These are phyloP conservation scores for Sebastes elongatus DNA, from an alignment of 2,797 vertebrate species.

Conservation along the genomic window DNA sequence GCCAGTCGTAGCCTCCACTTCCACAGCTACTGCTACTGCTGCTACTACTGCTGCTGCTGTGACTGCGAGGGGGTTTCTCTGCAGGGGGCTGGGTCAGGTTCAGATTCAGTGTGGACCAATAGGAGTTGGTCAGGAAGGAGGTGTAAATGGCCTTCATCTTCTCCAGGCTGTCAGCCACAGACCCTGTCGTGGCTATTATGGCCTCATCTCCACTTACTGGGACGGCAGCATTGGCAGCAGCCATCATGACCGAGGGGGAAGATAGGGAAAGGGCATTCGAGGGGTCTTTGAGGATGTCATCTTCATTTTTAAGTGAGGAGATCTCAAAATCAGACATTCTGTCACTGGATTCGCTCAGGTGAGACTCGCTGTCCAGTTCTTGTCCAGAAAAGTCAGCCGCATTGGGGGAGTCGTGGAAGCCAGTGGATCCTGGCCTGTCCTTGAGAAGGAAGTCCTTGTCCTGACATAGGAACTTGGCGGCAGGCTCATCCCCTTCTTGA, in stretches of 20 bases:
- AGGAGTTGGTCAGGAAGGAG: slow-evolving; percentile 97
- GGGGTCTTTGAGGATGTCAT: slow-evolving; percentile 91
- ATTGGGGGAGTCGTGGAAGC: slow-evolving; percentile 91
- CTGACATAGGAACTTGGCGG: slow-evolving; percentile 90
- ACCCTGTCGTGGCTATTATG: slow-evolving; percentile 63
- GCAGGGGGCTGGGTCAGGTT: slow-evolving; percentile 90
- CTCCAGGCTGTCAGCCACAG: slow-evolving; percentile 93
- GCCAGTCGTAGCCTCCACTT: slow-evolving; percentile 97
- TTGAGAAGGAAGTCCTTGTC: slow-evolving; percentile 91
- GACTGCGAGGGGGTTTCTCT: slow-evolving; percentile 90
- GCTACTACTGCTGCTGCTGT: slow-evolving; percentile 94
- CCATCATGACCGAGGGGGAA: slow-evolving; percentile 73
- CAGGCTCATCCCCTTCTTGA: slow-evolving; percentile 90
- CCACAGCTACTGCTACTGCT: slow-evolving; percentile 96
- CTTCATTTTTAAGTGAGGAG: slow-evolving; percentile 94
- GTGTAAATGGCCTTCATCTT: slow-evolving; percentile 99
- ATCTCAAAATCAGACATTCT: slow-evolving; percentile 97
- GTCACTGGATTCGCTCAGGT: slow-evolving; percentile 97
- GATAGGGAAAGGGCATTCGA: slow-evolving; percentile 73
- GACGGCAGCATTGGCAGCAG: slow-evolving; percentile 44
- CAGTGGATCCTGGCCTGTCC: slow-evolving; percentile 89
- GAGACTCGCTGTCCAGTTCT: slow-evolving; percentile 98
- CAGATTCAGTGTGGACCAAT: slow-evolving; percentile 96
- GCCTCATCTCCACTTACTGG: slow-evolving; percentile 85
- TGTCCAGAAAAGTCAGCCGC: slow-evolving; percentile 95